phyloP scores from a whole-genome alignment of 2,113 vertebrate species.

The Rhizomys pruinosus region DNA sequence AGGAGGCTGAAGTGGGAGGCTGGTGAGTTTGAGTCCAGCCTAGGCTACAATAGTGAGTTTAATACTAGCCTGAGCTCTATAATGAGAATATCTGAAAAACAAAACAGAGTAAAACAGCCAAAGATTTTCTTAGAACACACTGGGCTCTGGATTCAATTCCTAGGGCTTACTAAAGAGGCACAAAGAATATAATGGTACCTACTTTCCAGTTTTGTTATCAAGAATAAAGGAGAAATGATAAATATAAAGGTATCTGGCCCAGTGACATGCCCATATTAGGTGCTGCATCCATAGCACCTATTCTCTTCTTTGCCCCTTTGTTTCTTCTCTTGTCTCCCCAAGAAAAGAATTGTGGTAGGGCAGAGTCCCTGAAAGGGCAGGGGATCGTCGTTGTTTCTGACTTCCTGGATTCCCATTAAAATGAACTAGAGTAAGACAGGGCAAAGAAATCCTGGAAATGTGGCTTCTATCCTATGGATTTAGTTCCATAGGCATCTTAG shows the following conservation, averaged over 20 bases:
- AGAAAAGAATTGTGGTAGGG: slow-evolving; percentile 43
- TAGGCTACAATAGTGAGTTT: not conserved
- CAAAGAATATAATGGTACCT: not conserved
- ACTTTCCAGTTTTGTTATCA: not conserved
- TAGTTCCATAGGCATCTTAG: slow-evolving; percentile 26
- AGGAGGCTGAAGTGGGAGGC: not conserved
- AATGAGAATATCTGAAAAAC: not conserved
- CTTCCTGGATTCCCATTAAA: slow-evolving; percentile 47
- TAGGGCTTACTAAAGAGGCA: not conserved
- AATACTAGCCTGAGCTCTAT: not conserved
- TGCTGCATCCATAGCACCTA: slow-evolving; percentile 25
- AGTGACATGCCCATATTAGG: slow-evolving; percentile 49
- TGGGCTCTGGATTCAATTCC: not conserved
- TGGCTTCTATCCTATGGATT: slow-evolving; percentile 31
- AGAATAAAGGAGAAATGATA: slow-evolving; percentile 35
- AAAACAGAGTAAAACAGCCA: not conserved
- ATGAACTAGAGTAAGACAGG: slow-evolving; percentile 51
- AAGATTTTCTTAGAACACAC: not conserved
- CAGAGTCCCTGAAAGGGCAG: slow-evolving; percentile 40
- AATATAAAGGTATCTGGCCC: slow-evolving; percentile 25
- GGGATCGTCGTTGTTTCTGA: slow-evolving; percentile 35
- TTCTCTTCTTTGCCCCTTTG: slow-evolving; percentile 4
- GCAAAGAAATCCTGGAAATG: slow-evolving; percentile 40
- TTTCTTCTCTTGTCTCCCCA: not conserved
- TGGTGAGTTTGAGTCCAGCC: not conserved